Percentiles rank a stretch among this genome's conserved stretches.
phyloP scores from a whole-genome alignment of 2,113 vertebrate species.

The Fukomys damarensis region DNA sequence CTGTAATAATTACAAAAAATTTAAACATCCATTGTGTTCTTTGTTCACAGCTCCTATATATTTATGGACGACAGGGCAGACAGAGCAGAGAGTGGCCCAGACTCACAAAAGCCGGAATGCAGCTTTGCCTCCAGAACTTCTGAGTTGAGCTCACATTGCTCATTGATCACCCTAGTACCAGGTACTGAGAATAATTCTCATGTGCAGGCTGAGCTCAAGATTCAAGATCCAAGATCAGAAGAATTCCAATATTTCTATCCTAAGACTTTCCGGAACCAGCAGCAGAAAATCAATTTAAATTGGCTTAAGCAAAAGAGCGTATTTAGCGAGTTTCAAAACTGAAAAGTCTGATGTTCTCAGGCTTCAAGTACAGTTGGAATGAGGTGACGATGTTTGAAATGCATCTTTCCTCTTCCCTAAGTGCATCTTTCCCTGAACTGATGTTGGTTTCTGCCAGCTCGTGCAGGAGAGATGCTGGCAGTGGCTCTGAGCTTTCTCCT shows the following conservation, averaged over 20 bases:
- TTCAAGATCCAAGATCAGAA: not conserved
- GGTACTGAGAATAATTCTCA: not conserved
- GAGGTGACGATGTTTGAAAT: rapidly evolving
- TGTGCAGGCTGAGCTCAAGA: not conserved
- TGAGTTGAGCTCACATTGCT: not conserved
- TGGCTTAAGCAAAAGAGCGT: not conserved
- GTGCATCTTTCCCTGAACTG: rapidly evolving
- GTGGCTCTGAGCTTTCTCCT: not conserved
- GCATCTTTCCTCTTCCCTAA: not conserved
- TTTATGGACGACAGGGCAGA: not conserved
- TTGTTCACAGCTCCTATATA: not conserved
- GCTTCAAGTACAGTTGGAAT: not conserved
- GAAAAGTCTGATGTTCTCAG: not conserved
- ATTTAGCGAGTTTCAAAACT: not conserved
- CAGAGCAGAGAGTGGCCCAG: not conserved
- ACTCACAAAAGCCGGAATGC: rapidly evolving
- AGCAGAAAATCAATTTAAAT: not conserved
- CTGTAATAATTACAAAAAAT: not conserved
- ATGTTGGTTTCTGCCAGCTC: not conserved
- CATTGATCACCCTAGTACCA: not conserved
- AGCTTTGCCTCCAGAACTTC: no score
- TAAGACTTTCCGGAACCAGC: not conserved
- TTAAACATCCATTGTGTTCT: not conserved
- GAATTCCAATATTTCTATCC: not conserved
- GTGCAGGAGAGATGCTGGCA: not conserved